Base-by-base conservation (phyloP, 2,113 vertebrate genomes). In the Hemichromis elongatus region DNA sequence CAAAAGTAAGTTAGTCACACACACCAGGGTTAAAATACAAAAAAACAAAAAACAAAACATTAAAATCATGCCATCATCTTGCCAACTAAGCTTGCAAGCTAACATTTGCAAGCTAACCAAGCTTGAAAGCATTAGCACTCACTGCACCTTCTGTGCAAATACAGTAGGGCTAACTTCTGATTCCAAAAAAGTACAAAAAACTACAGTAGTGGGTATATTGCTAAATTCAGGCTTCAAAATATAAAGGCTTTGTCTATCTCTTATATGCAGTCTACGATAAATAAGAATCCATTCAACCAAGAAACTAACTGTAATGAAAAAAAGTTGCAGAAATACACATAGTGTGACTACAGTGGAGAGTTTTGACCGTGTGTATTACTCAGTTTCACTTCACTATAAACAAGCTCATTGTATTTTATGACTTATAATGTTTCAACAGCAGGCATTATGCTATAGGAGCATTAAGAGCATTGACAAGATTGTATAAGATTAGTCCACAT, bases 1-100 rank as follows among this genome's bases (percentile, higher is more conserved):
- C 4, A 63, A 63, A 63, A 37, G 33, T 37, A 35, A 37, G 0
- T 40, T 3, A 0, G 35, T 5, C 11, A 0, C 33, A 37, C 9
- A 40, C 33, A 5, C 33, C 33, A n/a, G 19, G 21, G 33, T 66
- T 40, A 40, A 66, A 40, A 66, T 45, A 2, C 12, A n/a, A n/a
- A n/a, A n/a, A n/a, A n/a, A n/a, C n/a, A 30, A 30, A 30, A 30
- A 30, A 1, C 5, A 66, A 66, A 40, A 40, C 11, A 13, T 2
- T 37, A 66, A 13, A 19, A 66, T 61, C 9, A 61, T n/a, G n/a
- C n/a, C n/a, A n/a, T n/a, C 33, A 40, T 33, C 21, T 66, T 26
- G 37, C 12, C 0, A 16, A 19, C n/a, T 24, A 68, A 68, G 4
- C 37, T 42, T 68, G n/a, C 37, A 42, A 45, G 37, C 21, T 61